These are phyloP conservation scores for Ceramica pisi DNA, from an alignment of 2,888 invertebrate species.

Conservation along the genomic window DNA sequence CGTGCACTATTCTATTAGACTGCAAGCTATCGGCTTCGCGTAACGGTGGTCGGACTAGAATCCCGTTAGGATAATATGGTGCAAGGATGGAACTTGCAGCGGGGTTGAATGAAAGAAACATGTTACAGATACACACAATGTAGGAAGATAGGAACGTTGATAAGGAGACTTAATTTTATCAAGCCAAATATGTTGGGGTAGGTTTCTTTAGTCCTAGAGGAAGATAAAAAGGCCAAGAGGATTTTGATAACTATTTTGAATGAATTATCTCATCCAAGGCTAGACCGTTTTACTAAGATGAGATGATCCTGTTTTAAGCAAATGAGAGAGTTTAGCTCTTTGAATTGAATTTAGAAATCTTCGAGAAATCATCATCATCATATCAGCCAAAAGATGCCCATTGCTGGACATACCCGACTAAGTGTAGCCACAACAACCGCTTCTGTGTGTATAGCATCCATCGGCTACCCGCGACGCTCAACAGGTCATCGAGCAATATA, in stretches of 20 bases:
- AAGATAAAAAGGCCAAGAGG: neutral
- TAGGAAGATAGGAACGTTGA: neutral
- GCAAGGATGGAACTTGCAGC: slow-evolving; percentile 23
- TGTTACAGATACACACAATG: too few relatives aligned
- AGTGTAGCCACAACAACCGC: too few relatives aligned
- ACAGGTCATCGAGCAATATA: too few relatives aligned
- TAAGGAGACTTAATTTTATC: too few relatives aligned
- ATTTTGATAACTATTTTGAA: neutral
- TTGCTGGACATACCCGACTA: too few relatives aligned
- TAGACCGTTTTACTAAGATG: neutral
- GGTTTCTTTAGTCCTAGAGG: neutral
- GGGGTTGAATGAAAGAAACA: neutral
- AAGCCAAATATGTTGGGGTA: too few relatives aligned
- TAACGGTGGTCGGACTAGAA: slow-evolving; percentile 53
- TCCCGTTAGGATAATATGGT: slow-evolving; percentile 52
- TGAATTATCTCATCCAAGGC: too few relatives aligned
- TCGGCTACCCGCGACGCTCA: too few relatives aligned
- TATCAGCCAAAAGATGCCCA: too few relatives aligned
- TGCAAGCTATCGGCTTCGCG: slow-evolving; percentile 47
- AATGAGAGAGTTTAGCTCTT: neutral
- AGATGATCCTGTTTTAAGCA: neutral
- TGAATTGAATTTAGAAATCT: neutral
- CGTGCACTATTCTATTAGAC: slow-evolving; percentile 62
- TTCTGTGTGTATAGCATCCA: too few relatives aligned
- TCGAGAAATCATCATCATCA: too few relatives aligned